phyloP scores from a whole-genome alignment of 2,113 vertebrate genomes.

The Trematocara marginatum region DNA sequence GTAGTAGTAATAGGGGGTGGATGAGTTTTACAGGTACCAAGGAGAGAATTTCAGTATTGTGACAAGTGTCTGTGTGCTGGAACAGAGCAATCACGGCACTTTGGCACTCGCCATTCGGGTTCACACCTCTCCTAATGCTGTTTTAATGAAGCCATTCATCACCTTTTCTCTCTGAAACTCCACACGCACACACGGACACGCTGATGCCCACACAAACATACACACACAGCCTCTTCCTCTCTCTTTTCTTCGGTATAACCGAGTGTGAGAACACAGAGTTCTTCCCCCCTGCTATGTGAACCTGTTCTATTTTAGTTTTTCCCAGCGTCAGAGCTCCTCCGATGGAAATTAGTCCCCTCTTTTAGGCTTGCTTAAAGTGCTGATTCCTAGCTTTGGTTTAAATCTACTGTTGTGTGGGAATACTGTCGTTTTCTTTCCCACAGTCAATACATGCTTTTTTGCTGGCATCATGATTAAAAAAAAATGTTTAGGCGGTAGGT shows the following conservation, averaged over 20 bases:
- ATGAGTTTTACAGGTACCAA: neutral
- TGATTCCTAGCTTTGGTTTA: conserved; percentile 28
- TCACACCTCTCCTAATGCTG: conserved; percentile 70
- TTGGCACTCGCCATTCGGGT: conserved; percentile 37
- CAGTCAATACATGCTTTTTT: neutral
- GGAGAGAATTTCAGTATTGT: conserved; percentile 19
- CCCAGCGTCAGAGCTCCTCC: conserved; percentile 33
- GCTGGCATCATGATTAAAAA: neutral
- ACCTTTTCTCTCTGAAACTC: conserved; percentile 53
- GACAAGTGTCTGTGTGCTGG: conserved; percentile 11
- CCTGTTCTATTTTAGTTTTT: conserved; percentile 57
- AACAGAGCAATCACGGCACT: conserved; percentile 2
- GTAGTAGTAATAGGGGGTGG: neutral
- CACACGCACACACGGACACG: neutral
- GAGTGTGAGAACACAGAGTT: conserved; percentile 46
- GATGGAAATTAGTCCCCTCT: neutral
- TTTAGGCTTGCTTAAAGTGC: conserved; percentile 29
- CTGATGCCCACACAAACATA: neutral
- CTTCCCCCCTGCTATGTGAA: conserved; percentile 41
- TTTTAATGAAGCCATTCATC: conserved; percentile 81
- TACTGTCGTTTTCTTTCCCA: conserved; percentile 23
- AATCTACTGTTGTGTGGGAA: conserved; percentile 32
- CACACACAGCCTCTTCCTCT: neutral
- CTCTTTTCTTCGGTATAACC: neutral
- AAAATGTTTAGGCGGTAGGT: neutral